Conservation (phyloP, 2,888 invertebrate genomes). For the Augiades crinisus region DNA sequence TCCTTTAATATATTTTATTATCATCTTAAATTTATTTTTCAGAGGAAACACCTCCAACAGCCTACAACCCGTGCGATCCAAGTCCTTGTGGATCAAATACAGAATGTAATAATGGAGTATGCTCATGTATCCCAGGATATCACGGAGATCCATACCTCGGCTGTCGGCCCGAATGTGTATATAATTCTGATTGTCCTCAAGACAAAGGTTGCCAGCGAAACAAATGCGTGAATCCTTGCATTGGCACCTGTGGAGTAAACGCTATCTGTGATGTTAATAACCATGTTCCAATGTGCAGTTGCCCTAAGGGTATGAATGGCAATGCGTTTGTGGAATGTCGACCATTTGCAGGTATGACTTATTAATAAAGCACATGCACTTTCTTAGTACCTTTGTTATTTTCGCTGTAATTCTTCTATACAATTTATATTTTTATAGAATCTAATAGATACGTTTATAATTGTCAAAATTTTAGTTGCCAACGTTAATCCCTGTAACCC, state of each 20-base stretch:
- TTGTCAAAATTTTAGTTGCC: slow-evolving; percentile 57
- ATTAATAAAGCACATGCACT: too few species aligned
- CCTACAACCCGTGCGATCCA: slow-evolving; percentile 80
- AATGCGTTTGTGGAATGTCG: slow-evolving; percentile 85
- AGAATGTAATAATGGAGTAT: slow-evolving; percentile 78
- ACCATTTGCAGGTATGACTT: slow-evolving; percentile 65
- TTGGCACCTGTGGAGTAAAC: slow-evolving; percentile 85
- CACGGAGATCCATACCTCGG: slow-evolving; percentile 85
- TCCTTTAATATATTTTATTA: too few species aligned
- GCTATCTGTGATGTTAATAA: slow-evolving; percentile 87
- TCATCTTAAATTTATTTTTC: slow-evolving; percentile 30
- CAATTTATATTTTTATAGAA: too few species aligned
- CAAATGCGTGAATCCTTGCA: slow-evolving; percentile 87
- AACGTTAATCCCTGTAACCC: slow-evolving; percentile 85
- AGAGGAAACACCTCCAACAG: slow-evolving; percentile 43
- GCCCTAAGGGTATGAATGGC: slow-evolving; percentile 84
- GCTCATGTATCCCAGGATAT: slow-evolving; percentile 83
- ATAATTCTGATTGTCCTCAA: slow-evolving; percentile 84
- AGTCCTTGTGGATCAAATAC: slow-evolving; percentile 85
- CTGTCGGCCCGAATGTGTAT: slow-evolving; percentile 86
- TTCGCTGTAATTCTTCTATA: neutral
- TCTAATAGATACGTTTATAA: too few species aligned
- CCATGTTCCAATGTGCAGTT: slow-evolving; percentile 87
- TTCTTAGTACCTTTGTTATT: neutral
- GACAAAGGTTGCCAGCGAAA: slow-evolving; percentile 84